Evolutionary conservation across 2,888 invertebrate genomes (phyloP).

Genomic region (Aphidoletes aphidimyza): DNA sequence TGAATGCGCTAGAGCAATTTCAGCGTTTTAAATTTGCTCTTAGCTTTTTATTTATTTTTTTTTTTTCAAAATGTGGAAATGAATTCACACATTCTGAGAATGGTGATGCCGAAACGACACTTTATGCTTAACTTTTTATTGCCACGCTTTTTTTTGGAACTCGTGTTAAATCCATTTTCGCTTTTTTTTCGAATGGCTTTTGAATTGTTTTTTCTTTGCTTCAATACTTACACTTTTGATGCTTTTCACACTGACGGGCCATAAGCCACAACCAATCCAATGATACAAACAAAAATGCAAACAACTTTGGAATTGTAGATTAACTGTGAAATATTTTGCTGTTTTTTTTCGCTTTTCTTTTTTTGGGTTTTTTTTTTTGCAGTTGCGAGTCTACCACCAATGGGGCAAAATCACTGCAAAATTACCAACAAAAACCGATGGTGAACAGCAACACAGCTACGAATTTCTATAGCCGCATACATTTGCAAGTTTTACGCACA

Average conservation of each 20-base stretch:
- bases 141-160: not conserved
- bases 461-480: no score
- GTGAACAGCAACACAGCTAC: no score
- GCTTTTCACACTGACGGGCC: not conserved
- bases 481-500: not conserved
- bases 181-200: not conserved
- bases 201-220: not conserved
- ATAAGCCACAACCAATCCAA: not conserved
- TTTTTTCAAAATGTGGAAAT: no score
- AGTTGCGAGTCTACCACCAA: no score
- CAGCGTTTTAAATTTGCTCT: no score
- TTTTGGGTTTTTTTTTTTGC: not conserved
- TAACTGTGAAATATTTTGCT: slow-evolving; percentile 16
- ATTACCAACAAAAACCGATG: no score
- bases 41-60: no score
- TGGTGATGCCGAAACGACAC: no score
- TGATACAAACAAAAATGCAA: slow-evolving; percentile 17
- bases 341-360: not conserved
- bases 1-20: not conserved
- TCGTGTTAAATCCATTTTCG: slow-evolving; percentile 32
- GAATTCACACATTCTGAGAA: no score
- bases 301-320: not conserved
- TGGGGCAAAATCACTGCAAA: no score
- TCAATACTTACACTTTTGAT: not conserved
- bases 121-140: not conserved